Conservation (phyloP, 2,797 vertebrate genomes). For the Periophthalmus magnuspinnatus region DNA sequence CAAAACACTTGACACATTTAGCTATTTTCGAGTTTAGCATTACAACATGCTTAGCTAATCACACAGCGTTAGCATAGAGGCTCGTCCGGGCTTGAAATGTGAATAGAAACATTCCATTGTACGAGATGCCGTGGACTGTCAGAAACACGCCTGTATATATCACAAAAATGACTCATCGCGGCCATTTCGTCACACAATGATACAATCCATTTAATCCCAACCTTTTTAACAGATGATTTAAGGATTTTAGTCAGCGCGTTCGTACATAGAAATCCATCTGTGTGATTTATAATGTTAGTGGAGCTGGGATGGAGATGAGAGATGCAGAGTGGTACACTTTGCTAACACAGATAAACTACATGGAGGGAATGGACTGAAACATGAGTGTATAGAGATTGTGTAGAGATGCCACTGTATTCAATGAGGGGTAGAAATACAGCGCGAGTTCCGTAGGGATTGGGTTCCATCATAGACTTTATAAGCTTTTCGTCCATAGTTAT, state of each 20-base stretch:
- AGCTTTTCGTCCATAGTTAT: slow-evolving; percentile 29
- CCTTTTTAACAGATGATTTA: slow-evolving; percentile 82
- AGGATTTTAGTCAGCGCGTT: slow-evolving; percentile 66
- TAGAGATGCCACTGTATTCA: slow-evolving; percentile 57
- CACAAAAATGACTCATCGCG: slow-evolving; percentile 71
- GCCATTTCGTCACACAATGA: slow-evolving; percentile 80
- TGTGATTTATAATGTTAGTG: slow-evolving; percentile 81
- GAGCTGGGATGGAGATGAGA: slow-evolving; percentile 71
- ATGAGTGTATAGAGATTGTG: slow-evolving; percentile 75
- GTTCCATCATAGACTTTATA: slow-evolving; percentile 46
- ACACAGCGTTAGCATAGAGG: slow-evolving; percentile 32
- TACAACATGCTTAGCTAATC: slow-evolving; percentile 3
- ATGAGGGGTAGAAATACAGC: slow-evolving; percentile 65
- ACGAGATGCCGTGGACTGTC: slow-evolving; percentile 56
- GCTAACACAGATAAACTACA: slow-evolving; percentile 78
- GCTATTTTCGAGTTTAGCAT: not conserved
- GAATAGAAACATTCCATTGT: slow-evolving; percentile 73
- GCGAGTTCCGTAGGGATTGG: slow-evolving; percentile 46
- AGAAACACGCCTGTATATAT: slow-evolving; percentile 66
- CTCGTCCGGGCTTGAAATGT: slow-evolving; percentile 61
- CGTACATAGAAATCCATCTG: slow-evolving; percentile 69
- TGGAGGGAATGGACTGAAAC: slow-evolving; percentile 70
- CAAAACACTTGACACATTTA: not conserved
- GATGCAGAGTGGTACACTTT: slow-evolving; percentile 77
- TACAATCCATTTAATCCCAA: slow-evolving; percentile 82